Base-by-base conservation (phyloP, 1,140 invertebrate species). In the Drosophila oshimai region DNA sequence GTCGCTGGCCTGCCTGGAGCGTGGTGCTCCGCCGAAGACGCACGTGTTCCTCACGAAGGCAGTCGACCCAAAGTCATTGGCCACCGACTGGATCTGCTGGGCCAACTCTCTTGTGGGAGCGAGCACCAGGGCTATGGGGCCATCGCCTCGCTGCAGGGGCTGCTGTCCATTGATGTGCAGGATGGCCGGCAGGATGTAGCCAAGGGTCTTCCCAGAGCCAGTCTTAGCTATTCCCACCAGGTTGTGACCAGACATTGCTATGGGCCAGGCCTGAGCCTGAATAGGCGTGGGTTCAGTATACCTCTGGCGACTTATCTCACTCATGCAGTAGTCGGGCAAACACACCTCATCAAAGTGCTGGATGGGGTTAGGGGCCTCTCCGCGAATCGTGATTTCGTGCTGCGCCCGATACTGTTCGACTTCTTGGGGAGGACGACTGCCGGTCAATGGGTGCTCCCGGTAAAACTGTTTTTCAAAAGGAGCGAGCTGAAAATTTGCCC, bases 401-500 rank as follows among this genome's bases (percentile, higher is more conserved):
- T 93, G 91, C 46, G 93, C 92, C 72, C 95, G 93, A 89, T 94
- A 98, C 20, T 93, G 91, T 57, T 96, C 94, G n/a, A 98, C 94
- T 84, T 98, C 97, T 71, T 93, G 93, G 15, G 94, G 92, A 15
- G 95, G 94, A 74, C 95, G 94, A 47, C 6, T 98, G 92, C 93
- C 0, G 94, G 86, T 2, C 97, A 95, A 80, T 93, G 95, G 93
- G 87, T 96, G 95, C 74, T 97, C 96, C 39, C 95, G 93, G 90
- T 99, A 99, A 75, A 99, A 99, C 91, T 98, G 95, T 92, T 99
- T 99, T 89, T 98, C 96, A 91, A 99, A 98, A 7, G 96, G 96
- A 55, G 94, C 93, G n/a, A 99, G 91, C 42, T 93, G 93, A 67
- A 94, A 93, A 10, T 94, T 90, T 2, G 61, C 50, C 84, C 84